Evolutionary conservation across 2,888 invertebrate genomes (phyloP), one percentile per base, ranked within the genome.

Genomic region (Cheilosia vernalis): DNA sequence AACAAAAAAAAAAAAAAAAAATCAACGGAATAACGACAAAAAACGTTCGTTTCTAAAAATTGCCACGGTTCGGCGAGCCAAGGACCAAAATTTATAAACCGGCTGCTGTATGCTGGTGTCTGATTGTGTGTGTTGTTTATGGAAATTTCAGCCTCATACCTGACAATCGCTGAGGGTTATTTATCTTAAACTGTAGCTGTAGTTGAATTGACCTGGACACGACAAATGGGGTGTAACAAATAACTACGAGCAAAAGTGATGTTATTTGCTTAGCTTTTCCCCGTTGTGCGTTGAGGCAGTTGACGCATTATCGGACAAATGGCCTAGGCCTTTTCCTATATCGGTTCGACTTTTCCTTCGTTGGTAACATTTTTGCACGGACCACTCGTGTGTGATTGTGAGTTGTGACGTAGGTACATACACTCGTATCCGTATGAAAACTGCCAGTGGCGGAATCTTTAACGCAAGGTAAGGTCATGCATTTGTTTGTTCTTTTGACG

Each of bases 141-240:
- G 64, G 70, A 53, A 76, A 37, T 27, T 47, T 47, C 53, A 69
- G 56, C 77, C 27, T 27, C 70, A 53, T 77, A 81, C 69, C 64
- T 76, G 69, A 76, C 81, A 77, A 77, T 72, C 47, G 66, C 64
- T 66, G 44, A 7, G 40, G 64, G 53, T 77, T 44, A 66, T 77
- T 53, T 61, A 72, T 70, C 70, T 77, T 55, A 66, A 56, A 4
- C 70, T 49, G 21, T 24, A 13, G 10, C 9, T 21, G 21, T 24
- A 27, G 21, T 15, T 51, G 44, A 55, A 58, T 72, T 79, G 53
- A 33, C 55, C 82, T 53, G 53, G 82, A 72, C 76, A 70, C 51
- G 61, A 70, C 77, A 77, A 82, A 82, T 82, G 77, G 70, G 42
- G 58, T 66, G 77, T 55, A 60, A n/a, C 53, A 64, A 81, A 73